Conservation (phyloP, 2,113 vertebrate genomes). For the Aptenodytes forsteri region DNA sequence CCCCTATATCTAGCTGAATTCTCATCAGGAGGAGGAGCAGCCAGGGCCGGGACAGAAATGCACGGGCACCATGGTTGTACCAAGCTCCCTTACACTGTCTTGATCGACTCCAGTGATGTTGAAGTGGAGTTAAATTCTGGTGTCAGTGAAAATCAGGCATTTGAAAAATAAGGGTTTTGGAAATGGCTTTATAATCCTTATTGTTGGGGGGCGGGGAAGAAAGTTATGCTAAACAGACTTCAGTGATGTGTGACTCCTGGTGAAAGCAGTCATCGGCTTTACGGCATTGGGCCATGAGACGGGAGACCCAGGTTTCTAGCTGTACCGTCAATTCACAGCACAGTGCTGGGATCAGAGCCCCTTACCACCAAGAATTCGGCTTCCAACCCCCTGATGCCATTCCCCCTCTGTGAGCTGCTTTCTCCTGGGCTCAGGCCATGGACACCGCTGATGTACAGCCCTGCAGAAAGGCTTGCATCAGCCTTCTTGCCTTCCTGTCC, state of each 20-base stretch:
- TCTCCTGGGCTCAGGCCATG: fast-evolving
- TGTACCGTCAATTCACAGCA: neutral
- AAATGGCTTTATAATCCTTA: neutral
- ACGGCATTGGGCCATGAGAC: fast-evolving
- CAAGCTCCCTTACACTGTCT: neutral
- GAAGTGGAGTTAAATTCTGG: neutral
- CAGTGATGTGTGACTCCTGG: neutral
- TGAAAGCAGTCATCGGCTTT: neutral
- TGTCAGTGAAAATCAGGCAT: neutral
- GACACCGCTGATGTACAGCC: neutral
- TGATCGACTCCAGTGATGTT: neutral
- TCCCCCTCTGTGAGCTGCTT: neutral
- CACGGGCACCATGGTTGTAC: neutral
- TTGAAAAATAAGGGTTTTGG: neutral
- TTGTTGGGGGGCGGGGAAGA: neutral
- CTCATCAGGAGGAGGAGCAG: neutral
- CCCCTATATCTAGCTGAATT: neutral
- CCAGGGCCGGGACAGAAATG: neutral
- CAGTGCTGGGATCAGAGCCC: neutral
- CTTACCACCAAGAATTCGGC: too few species aligned
- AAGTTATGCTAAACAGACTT: neutral
- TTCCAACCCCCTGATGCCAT: neutral
- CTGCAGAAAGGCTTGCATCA: neutral
- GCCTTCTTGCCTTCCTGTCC: neutral
- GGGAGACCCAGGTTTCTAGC: neutral